Percentiles rank a stretch among this genome's conserved stretches.
Evolutionary conservation across 2,113 vertebrate species (phyloP).

Genomic region (Uropsilus gracilis): DNA sequence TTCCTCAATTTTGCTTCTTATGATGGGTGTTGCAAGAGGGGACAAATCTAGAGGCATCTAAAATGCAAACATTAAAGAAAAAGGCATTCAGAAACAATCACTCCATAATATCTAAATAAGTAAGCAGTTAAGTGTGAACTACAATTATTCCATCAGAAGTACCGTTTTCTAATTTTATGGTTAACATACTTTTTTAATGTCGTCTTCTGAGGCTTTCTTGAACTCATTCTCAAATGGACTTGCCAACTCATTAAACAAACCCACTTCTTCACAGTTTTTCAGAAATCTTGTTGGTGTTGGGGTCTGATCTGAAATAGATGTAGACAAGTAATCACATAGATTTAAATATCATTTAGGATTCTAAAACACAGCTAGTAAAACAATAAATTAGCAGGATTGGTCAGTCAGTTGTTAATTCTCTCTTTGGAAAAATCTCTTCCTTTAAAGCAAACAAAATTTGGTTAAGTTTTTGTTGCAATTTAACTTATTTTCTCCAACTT

Average conservation of each 20-base stretch:
- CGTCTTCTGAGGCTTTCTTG: conserved; percentile 97
- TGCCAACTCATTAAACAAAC: conserved; percentile 97
- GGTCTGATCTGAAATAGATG: conserved; percentile 94
- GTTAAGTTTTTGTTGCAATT: conserved; percentile 65
- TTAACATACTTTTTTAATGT: conserved; percentile 96
- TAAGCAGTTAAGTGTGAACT: neutral
- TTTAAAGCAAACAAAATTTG: conserved; percentile 74
- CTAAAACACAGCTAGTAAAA: conserved; percentile 57
- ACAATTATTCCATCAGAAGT: conserved; percentile 16
- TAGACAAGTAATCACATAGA: conserved; percentile 60
- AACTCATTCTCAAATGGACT: conserved; percentile 99
- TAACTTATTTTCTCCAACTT: conserved; percentile 53
- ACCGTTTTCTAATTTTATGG: conserved; percentile 17
- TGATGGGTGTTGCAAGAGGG: conserved; percentile 95
- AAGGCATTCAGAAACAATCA: conserved; percentile 42
- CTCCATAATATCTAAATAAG: neutral
- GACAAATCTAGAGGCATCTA: conserved; percentile 98
- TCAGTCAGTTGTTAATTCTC: conserved; percentile 68
- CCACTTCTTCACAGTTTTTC: conserved; percentile 99
- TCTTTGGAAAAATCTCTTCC: conserved; percentile 75
- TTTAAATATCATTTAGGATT: conserved; percentile 48
- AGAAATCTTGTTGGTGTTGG: conserved; percentile 98
- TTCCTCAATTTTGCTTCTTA: conserved; percentile 96
- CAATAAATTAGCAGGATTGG: conserved; percentile 61
- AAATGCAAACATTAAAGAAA: conserved; percentile 59